Evolutionary conservation across 2,113 vertebrate genomes (phyloP).

Genomic region (Cranoglanis bouderius): DNA sequence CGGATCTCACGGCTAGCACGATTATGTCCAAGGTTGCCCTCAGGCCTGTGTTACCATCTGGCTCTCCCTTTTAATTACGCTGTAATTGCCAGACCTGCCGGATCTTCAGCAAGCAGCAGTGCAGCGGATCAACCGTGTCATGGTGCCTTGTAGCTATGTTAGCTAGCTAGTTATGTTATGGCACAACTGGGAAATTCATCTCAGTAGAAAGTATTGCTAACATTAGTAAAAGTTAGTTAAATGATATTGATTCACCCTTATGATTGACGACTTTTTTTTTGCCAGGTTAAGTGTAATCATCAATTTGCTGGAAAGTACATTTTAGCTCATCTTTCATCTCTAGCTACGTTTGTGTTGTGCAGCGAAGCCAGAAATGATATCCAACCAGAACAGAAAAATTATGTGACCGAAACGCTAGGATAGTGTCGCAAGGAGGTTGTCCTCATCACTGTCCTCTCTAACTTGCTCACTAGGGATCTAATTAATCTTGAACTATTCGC

Average conservation of each 20-base stretch:
- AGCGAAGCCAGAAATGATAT: neutral
- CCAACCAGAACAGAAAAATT: neutral
- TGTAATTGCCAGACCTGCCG: neutral
- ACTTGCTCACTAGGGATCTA: neutral
- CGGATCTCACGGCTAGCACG: neutral
- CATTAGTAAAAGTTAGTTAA: neutral
- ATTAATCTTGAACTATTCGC: neutral
- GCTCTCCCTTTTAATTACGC: neutral
- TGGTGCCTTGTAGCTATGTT: neutral
- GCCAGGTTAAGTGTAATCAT: neutral
- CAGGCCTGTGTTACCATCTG: neutral
- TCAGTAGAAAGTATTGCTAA: neutral
- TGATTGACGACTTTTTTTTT: neutral
- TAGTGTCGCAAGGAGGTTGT: neutral
- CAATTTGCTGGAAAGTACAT: neutral
- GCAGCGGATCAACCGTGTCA: neutral
- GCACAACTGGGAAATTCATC: neutral
- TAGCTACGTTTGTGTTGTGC: neutral
- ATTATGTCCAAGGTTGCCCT: neutral
- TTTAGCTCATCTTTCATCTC: no score
- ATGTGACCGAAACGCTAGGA: neutral
- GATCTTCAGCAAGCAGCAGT: neutral
- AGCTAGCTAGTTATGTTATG: neutral
- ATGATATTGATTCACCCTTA: neutral
- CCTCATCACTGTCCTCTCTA: neutral